phyloP scores from a whole-genome alignment of 2,888 invertebrate genomes.

The Fragum whitleyi region DNA sequence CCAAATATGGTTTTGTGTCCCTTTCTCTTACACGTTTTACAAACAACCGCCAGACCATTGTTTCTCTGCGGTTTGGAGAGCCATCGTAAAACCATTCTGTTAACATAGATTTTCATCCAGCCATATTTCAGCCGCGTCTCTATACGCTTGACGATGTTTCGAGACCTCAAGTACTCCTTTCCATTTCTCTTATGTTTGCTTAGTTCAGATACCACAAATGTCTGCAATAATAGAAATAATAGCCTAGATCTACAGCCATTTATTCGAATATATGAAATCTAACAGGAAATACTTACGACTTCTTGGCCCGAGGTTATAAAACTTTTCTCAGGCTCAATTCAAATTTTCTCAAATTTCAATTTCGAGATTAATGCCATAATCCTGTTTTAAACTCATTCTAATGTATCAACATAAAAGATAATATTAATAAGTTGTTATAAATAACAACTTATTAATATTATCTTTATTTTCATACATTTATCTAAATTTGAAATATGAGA shows the following conservation, averaged over 20 bases:
- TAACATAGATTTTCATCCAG: constrained; percentile 76
- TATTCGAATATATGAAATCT: not conserved
- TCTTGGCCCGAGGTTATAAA: not conserved
- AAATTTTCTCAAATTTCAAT: too few relatives aligned
- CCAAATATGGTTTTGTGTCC: constrained; percentile 72
- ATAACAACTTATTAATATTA: too few relatives aligned
- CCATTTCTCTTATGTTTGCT: constrained; percentile 44
- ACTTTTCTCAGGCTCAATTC: too few relatives aligned
- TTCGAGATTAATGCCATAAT: too few relatives aligned
- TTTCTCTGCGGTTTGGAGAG: constrained; percentile 69
- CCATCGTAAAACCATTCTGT: constrained; percentile 72
- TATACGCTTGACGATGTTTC: constrained; percentile 69
- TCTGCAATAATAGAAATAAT: constrained; percentile 45
- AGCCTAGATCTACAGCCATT: not conserved
- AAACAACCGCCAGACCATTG: constrained; percentile 72
- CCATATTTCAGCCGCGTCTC: constrained; percentile 74
- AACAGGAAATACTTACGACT: not conserved
- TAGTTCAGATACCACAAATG: constrained; percentile 73
- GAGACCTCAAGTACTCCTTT: constrained; percentile 48
- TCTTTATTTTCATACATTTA: too few relatives aligned
- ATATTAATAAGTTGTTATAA: too few relatives aligned
- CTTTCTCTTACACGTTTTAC: constrained; percentile 72
- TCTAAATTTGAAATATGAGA: too few relatives aligned
- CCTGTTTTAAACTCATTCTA: too few relatives aligned
- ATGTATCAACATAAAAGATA: too few relatives aligned